phyloP scores from a whole-genome alignment of 2,888 invertebrate genomes.

The Embidobia sp. region DNA sequence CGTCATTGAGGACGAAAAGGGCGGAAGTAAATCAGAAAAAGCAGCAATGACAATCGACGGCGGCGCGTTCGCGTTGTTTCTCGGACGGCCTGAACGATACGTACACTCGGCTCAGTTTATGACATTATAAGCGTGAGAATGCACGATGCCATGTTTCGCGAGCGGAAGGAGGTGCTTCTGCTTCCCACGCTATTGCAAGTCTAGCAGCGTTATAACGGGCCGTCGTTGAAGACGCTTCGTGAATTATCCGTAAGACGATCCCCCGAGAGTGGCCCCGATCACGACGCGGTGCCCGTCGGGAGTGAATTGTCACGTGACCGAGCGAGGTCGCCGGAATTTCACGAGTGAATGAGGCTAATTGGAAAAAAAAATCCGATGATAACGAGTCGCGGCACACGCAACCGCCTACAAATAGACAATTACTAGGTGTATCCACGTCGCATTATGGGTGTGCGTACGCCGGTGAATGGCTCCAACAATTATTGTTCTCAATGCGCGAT shows the following conservation, averaged over 20 bases:
- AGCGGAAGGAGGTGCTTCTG: slow-evolving; percentile 75
- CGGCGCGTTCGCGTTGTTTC: slow-evolving; percentile 43
- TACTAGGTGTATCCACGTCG: slow-evolving; percentile 41
- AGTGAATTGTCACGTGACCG: slow-evolving; percentile 58
- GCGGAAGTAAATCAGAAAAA: slow-evolving; percentile 31
- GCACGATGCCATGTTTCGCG: slow-evolving; percentile 68
- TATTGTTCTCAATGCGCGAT: slow-evolving; percentile 42
- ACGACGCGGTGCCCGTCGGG: slow-evolving; percentile 22
- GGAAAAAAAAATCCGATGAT: slow-evolving; percentile 52
- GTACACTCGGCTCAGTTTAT: slow-evolving; percentile 65
- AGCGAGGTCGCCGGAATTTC: slow-evolving; percentile 56
- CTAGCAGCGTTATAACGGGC: slow-evolving; percentile 78
- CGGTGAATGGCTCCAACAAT: slow-evolving; percentile 45
- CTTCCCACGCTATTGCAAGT: slow-evolving; percentile 76
- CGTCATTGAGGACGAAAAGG: not conserved
- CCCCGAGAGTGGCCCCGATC: slow-evolving; percentile 57
- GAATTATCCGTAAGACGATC: slow-evolving; percentile 60
- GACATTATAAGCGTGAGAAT: slow-evolving; percentile 79
- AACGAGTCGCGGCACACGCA: slow-evolving; percentile 47
- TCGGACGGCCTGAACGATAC: slow-evolving; percentile 56
- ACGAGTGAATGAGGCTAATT: slow-evolving; percentile 66
- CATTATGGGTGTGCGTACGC: slow-evolving; percentile 18
- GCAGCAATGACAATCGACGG: slow-evolving; percentile 49
- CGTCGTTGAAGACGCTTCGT: slow-evolving; percentile 67
- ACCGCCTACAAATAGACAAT: slow-evolving; percentile 49